These are phyloP conservation scores for Megaceryle alcyon DNA, from an alignment of 2,797 vertebrate genomes.

Conservation along the genomic window DNA sequence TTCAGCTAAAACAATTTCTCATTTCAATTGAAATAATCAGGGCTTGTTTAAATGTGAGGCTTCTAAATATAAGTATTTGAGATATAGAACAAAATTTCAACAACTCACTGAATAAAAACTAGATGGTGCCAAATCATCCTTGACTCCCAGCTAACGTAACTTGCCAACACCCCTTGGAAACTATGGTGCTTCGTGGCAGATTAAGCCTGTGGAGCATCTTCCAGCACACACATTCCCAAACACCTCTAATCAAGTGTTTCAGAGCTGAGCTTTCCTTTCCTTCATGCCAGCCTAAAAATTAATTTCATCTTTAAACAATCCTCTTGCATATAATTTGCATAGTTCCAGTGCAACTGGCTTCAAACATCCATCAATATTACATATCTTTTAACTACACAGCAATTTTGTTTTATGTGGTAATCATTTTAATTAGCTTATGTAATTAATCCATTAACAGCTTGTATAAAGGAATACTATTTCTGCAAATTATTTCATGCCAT, in stretches of 20 bases:
- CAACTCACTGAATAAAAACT: background rate
- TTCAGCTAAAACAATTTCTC: background rate
- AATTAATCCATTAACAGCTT: conserved; percentile 56
- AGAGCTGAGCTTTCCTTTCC: background rate
- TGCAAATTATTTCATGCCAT: conserved; percentile 11
- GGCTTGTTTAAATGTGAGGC: background rate
- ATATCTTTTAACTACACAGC: background rate
- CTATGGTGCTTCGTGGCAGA: background rate
- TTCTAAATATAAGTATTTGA: background rate
- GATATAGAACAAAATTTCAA: background rate
- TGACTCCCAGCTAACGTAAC: background rate
- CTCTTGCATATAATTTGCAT: background rate
- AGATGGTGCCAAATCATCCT: background rate
- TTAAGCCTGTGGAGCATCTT: background rate
- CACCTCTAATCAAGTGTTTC: background rate
- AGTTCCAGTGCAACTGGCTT: conserved; percentile 2
- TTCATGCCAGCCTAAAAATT: background rate
- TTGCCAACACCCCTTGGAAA: background rate
- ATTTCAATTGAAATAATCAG: background rate
- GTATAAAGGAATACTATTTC: conserved; percentile 10
- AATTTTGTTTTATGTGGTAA: conserved; percentile 24
- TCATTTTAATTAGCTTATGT: conserved; percentile 36
- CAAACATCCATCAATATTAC: conserved; percentile 16
- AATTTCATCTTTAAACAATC: conserved; percentile 16
- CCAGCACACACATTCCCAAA: background rate